A percentile compares a stretch with the other conserved stretches of the same genome.
Conservation (phyloP, 2,888 invertebrate genomes). For the Biston betularia region DNA sequence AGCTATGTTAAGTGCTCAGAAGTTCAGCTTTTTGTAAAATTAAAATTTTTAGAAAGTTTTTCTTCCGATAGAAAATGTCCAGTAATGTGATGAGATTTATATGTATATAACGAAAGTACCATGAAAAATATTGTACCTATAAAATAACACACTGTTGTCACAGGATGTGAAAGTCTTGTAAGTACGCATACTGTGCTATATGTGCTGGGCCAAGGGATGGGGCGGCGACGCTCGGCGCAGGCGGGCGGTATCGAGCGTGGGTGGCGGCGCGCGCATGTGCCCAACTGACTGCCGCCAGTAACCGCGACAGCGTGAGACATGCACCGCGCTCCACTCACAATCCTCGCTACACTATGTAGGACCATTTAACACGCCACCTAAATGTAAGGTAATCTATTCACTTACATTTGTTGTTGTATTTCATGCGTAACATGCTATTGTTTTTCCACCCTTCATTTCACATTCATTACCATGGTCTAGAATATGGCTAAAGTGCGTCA, state of each 20-base stretch:
- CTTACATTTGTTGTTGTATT: background rate
- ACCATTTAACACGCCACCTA: conserved; percentile 47
- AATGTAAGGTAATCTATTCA: conserved; percentile 61
- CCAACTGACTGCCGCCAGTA: conserved; percentile 50
- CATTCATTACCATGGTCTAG: conserved; percentile 50
- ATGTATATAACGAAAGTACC: too few species aligned
- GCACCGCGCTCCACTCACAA: conserved; percentile 59
- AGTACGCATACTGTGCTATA: background rate
- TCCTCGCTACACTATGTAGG: conserved; percentile 59
- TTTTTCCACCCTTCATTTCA: conserved; percentile 16
- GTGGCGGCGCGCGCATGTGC: conserved; percentile 69
- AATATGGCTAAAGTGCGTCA: conserved; percentile 63
- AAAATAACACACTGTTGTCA: too few species aligned
- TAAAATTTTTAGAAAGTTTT: too few species aligned
- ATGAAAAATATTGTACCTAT: too few species aligned
- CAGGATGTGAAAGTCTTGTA: too few species aligned
- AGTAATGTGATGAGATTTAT: too few species aligned
- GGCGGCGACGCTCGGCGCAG: conserved; percentile 1
- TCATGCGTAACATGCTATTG: background rate
- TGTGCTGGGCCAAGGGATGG: conserved; percentile 7
- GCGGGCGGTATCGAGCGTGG: conserved; percentile 76
- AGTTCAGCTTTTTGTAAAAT: too few species aligned
- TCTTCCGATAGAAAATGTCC: too few species aligned
- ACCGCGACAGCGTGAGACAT: conserved; percentile 62
- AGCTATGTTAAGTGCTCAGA: too few species aligned